Base-by-base conservation (phyloP, 2,888 invertebrate genomes). In the Conops quadrifasciatus region DNA sequence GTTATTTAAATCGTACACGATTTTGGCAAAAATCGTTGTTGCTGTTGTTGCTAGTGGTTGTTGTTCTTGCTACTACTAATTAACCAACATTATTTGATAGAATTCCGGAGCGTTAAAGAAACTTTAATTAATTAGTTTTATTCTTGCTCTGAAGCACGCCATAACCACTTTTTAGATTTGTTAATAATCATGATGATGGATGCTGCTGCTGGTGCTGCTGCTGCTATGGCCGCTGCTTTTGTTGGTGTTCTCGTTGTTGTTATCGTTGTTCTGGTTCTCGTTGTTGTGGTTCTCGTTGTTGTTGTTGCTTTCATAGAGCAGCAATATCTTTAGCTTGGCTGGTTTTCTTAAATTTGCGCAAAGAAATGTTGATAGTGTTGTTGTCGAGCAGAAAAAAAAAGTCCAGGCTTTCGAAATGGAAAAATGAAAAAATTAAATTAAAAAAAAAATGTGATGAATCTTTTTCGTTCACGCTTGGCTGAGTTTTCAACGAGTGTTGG, bases 81-180 rank as follows among this genome's bases (percentile, higher is more conserved):
- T 64, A 47, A 49, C 64, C 49, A 49, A 5, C 1, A 49, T 26
- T 21, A 30, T 53, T 30, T 13, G 26, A 30, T n/a, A 11, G 53
- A 56, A 19, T 11, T 53, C 21, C 19, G 5, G 28, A 65, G 21
- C 11, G 24, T 2, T 11, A 64, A 49, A 30, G 53, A 19, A 43
- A 47, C 45, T 24, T 47, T 63, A 63, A 53, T 67, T 68, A 59
- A 60, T 60, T 68, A 47, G 60, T 60, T 60, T 28, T 16, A 68
- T 68, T 59, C 59, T 47, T 68, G 59, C 60, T 13, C 24, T 1
- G 67, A 11, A 19, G 65, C 19, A 19, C 13, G 43, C 43, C 21
- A 13, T 43, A 49, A 49, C 16, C 2, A n/a, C 49, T 49, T 16
- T n/a, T 19, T 4, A 49, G 49, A 49, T 49, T 16, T 49, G 16